Percentiles rank a stretch among this genome's conserved stretches.
phyloP scores from a whole-genome alignment of 2,888 invertebrate species.

The Morpho helenor region DNA sequence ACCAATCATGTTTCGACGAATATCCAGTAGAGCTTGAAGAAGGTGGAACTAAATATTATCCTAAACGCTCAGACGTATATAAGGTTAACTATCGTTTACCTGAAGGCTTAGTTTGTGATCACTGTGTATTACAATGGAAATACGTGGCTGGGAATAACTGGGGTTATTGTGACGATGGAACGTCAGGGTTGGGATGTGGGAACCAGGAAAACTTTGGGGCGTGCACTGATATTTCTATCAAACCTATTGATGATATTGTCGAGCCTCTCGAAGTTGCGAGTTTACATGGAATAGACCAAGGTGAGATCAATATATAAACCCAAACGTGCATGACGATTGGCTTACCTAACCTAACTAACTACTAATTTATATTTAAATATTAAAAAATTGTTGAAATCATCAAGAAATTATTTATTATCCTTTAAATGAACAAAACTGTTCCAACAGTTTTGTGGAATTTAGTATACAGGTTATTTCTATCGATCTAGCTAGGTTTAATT shows the following conservation, averaged over 20 bases:
- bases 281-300: slow-evolving; percentile 15
- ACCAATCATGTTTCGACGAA: slow-evolving; percentile 86
- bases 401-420: too few species aligned
- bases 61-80: slow-evolving; percentile 83
- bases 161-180: slow-evolving; percentile 85
- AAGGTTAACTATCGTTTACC: slow-evolving; percentile 82
- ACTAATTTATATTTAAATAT: too few species aligned
- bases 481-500: too few species aligned
- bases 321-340: slow-evolving; percentile 4
- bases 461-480: too few species aligned
- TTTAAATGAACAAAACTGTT: too few species aligned
- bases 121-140: slow-evolving; percentile 92
- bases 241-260: slow-evolving; percentile 44
- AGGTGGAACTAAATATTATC: slow-evolving; percentile 82
- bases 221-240: slow-evolving; percentile 88
- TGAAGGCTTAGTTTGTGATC: slow-evolving; percentile 82
- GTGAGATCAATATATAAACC: slow-evolving; percentile 9
- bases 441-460: too few species aligned
- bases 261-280: slow-evolving; percentile 22
- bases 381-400: too few species aligned
- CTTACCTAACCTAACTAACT: neutral
- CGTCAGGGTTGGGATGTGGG: slow-evolving; percentile 89
- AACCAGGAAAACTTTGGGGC: slow-evolving; percentile 91
- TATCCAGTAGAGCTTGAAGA: slow-evolving; percentile 79
- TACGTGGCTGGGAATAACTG: slow-evolving; percentile 92